Base-by-base conservation (phyloP, 2,888 invertebrate species). In the Spisula solida region DNA sequence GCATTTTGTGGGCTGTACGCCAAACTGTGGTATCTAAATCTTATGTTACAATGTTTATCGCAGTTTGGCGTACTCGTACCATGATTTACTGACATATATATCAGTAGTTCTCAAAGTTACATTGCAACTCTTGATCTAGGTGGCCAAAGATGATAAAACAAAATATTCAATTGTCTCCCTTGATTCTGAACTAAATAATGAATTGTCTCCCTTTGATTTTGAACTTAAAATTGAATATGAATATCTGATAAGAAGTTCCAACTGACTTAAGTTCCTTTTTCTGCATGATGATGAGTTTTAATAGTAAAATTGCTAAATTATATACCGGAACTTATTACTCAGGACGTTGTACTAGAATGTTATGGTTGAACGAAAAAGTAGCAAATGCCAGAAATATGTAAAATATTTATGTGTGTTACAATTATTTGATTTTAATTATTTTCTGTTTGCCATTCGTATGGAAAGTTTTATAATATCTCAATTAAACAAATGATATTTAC, bases 101-200 rank as follows among this genome's bases (percentile, higher is more conserved):
- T 75, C 16, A 70, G 82, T 87, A 83, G 92, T 92, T 92, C 92
- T 92, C 92, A 92, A 92, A 88, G 92, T 90, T 89, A 91, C 90
- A 70, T 80, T 91, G 92, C 92, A 92, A 92, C 92, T 92, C 89
- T 89, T 92, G 92, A 92, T 91, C 91, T 92, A 86, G 92, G 92
- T 92, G 81, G 83, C 84, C 79, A 75, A 86, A 75, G 18, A 75
- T 31, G 5, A 10, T 25, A 18, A 75, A 34, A 34, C 75, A 75
- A 75, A 25, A 25, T 16, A 29, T 16, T 31, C 18, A 18, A 34
- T 31, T 31, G 2, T 12, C 75, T 75, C 31, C 60, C 34, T 75
- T 60, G 14, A 51, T 16, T 16, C n/a, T 25, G 25, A 66, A 25
- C 60, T 25, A 5, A 66, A 66, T 66, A 25, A 25, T 66, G 60